Base-by-base conservation (phyloP, 1,140 invertebrate species). In the Drosophila auraria region DNA sequence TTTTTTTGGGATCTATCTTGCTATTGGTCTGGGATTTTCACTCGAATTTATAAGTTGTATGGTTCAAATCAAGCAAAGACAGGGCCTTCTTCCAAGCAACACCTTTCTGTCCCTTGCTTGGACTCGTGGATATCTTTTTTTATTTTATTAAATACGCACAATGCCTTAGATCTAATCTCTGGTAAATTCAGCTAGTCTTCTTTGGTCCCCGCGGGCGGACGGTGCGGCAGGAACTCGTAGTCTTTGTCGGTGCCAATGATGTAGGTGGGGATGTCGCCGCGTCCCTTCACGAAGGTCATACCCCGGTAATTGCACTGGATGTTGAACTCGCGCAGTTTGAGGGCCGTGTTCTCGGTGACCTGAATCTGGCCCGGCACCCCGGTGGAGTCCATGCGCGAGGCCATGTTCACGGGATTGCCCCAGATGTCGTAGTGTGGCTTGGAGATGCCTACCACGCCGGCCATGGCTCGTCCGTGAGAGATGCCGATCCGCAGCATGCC, bases 321-420 rank as follows among this genome's bases (percentile, higher is more conserved):
- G 53, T 95, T 95, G 59, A 95, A 94, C 62, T 95, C 94, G 57
- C 95, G 93, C 36, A 97, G 93, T 38, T 97, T 94, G 12, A 94
- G 83, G 0, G 96, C 96, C 2, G 96, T 97, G 36, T 95, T 94
- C 91, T 96, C 95, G 4, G 97, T 96, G 0, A 97, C 95, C 93
- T 98, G 97, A 82, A 98, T 97, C 92, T 95, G 95, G 53, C 96
- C 96, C 4, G 95, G 94, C 75, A 95, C 93, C 25, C 97, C 97
- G 0, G 96, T 97, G 1, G 96, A 97, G 81, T 98, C 97, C 97
- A 98, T 98, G 81, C 98, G 94, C 8, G 97, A 98, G 2, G 98
- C 97, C 95, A 99, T 97, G 93, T 99, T 99, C 0, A 99, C 98
- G 1, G 97, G 96, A 93, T 99, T 97, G 0, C 98, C 98, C 98